Conservation (phyloP, 2,113 vertebrate species). For the Micronycteris hirsuta region DNA sequence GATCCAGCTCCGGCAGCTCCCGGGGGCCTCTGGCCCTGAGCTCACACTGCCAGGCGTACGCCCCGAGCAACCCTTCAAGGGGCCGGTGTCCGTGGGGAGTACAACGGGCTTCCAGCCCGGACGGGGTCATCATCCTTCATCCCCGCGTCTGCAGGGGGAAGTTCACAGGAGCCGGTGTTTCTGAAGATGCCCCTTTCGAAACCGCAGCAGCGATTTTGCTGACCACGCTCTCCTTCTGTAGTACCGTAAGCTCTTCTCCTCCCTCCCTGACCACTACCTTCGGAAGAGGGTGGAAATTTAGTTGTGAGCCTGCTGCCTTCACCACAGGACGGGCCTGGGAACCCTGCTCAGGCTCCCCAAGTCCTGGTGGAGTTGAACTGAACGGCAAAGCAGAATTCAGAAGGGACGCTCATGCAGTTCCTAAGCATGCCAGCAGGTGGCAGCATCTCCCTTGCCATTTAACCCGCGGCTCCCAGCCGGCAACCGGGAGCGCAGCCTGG, state of each 20-base stretch:
- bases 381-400: not conserved
- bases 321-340: not conserved
- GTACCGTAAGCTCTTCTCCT: not conserved
- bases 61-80: not conserved
- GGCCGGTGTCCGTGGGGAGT: not conserved
- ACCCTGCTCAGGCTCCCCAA: not conserved
- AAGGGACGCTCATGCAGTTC: not conserved
- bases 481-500: rapidly evolving
- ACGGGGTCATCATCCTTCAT: not conserved
- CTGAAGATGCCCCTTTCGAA: not conserved
- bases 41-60: not conserved
- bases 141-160: not conserved
- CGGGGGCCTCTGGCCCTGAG: not conserved
- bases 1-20: no score
- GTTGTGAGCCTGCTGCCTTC: not conserved
- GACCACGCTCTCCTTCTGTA: not conserved
- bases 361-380: rapidly evolving
- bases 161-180: not conserved
- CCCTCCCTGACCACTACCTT: not conserved
- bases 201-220: not conserved
- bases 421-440: not conserved
- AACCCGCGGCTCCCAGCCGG: not conserved
- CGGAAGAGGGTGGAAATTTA: not conserved
- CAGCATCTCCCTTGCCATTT: not conserved
- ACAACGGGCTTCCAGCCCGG: not conserved